Evolutionary conservation across 92 coral and sea anemone genomes (phyloP), one percentile per base, ranked within the genome.

Genomic region (Nematostella vectensis): DNA sequence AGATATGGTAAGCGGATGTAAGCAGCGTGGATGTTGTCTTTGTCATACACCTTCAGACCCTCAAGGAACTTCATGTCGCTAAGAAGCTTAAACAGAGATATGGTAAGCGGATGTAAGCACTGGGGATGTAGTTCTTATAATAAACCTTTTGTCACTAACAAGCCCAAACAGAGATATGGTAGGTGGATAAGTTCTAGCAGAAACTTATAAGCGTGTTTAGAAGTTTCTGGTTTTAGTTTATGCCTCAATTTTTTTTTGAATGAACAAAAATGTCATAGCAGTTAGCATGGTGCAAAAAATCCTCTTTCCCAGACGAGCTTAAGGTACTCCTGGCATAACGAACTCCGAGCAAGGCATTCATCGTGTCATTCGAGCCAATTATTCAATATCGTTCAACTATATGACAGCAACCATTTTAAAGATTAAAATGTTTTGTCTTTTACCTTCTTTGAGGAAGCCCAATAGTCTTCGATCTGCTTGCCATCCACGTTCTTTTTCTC

Each of bases 381-480:
- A n/a, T n/a, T n/a, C n/a, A n/a, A n/a, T n/a, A n/a, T n/a, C n/a
- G n/a, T n/a, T n/a, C n/a, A n/a, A n/a, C n/a, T n/a, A n/a, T n/a
- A n/a, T n/a, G n/a, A n/a, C n/a, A n/a, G n/a, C n/a, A n/a, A n/a
- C n/a, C n/a, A n/a, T n/a, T n/a, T n/a, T n/a, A n/a, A n/a, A n/a
- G n/a, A n/a, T n/a, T n/a, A n/a, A n/a, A n/a, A n/a, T n/a, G n/a
- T n/a, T n/a, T n/a, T n/a, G n/a, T n/a, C n/a, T n/a, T 33, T n/a
- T 70, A 89, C 97, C 97, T 81, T 91, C 51, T 86, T 85, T 23
- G 98, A 91, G 17, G 98, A 76, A 17, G 79, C 89, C 98, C 98
- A 91, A 66, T 77, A 91, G 55, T 91, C 98, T 20, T 91, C 98
- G 11, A 78, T 57, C 54, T 72, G 95, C 62, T 91, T 91, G 11